Evolutionary conservation across 2,797 vertebrate species (phyloP).

Genomic region (Delichon dasypus): DNA sequence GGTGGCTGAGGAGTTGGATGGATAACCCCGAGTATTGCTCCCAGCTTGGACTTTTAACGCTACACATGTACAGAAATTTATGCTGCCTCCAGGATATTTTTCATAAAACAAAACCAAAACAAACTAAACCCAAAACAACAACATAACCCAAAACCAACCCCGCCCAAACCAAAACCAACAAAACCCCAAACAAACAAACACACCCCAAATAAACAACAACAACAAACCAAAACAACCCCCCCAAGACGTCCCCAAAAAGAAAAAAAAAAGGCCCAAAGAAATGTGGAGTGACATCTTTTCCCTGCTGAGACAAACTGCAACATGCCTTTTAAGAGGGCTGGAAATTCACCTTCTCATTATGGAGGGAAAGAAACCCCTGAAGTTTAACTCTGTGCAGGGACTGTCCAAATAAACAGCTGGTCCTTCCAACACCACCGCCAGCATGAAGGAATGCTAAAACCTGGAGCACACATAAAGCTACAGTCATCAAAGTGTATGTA

Average conservation of each 20-base stretch:
- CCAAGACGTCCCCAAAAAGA: background rate
- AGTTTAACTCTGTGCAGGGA: background rate
- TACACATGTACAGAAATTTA: background rate
- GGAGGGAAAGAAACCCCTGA: background rate
- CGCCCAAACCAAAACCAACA: background rate
- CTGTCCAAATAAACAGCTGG: background rate
- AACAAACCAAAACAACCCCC: background rate
- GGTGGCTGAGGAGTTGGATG: background rate
- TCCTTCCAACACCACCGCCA: background rate
- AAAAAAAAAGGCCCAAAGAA: background rate
- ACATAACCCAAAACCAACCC: background rate
- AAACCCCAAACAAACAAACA: background rate
- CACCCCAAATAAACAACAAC: background rate
- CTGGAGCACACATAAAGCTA: background rate
- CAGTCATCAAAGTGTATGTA: accelerated
- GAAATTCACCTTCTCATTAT: background rate
- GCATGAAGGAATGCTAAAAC: background rate
- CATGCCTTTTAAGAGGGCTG: background rate
- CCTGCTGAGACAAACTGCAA: background rate
- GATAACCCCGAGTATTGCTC: accelerated
- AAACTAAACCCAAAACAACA: background rate
- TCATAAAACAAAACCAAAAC: background rate
- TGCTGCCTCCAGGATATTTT: background rate
- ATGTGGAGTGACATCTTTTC: background rate
- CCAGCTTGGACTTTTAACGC: background rate